phyloP scores from a whole-genome alignment of 2,888 invertebrate species.

The Cacoxenus indagator region DNA sequence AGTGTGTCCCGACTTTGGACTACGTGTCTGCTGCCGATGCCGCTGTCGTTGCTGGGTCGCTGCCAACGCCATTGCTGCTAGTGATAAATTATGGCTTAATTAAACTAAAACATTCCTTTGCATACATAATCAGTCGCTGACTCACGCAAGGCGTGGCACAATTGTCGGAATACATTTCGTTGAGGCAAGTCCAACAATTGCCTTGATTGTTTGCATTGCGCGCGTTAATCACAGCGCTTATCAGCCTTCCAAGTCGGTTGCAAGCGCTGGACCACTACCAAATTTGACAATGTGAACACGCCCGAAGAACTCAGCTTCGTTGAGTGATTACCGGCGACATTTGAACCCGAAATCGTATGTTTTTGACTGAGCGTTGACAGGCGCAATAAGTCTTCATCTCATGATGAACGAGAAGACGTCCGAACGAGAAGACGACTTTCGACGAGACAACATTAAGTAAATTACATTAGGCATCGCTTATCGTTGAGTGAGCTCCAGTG shows the following conservation, averaged over 20 bases:
- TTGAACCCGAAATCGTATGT: not conserved
- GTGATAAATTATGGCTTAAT: constrained; percentile 61
- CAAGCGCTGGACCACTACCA: constrained; percentile 40
- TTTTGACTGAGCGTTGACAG: constrained; percentile 32
- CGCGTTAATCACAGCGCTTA: constrained; percentile 52
- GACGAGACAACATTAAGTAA: not conserved
- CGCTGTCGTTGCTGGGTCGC: not conserved
- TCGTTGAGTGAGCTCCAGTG: constrained; percentile 28
- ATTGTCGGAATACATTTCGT: not conserved
- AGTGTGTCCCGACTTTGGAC: constrained; percentile 46
- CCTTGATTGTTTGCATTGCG: constrained; percentile 22
- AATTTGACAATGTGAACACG: not conserved
- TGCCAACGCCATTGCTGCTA: constrained; percentile 38
- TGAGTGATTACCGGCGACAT: constrained; percentile 12
- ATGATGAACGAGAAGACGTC: constrained; percentile 11
- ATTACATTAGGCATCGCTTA: not conserved
- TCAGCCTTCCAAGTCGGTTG: constrained; percentile 38
- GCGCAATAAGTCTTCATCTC: constrained; percentile 47
- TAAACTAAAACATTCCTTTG: constrained; percentile 49
- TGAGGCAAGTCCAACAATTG: not conserved
- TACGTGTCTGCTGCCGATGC: constrained; percentile 42
- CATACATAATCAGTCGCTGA: constrained; percentile 39
- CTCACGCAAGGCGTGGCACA: not conserved
- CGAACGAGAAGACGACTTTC: not conserved
- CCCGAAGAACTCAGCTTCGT: not conserved